Percentiles rank a stretch among this genome's conserved stretches.
Evolutionary conservation across 2,113 vertebrate species (phyloP).

Genomic region (Puffinus mauretanicus): DNA sequence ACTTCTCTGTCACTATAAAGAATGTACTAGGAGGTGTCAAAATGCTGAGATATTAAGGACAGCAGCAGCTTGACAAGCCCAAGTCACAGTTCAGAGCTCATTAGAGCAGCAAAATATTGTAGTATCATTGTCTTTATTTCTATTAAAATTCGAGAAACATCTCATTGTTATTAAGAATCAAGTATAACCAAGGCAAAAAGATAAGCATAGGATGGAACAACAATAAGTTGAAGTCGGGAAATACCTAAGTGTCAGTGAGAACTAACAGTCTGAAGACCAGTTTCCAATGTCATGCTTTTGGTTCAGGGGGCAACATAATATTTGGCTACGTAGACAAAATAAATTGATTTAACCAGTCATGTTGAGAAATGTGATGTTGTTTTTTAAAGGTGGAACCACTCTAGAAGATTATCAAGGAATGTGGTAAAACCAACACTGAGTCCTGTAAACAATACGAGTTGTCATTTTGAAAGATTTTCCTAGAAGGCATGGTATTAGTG

Average conservation of each 20-base stretch:
- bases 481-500: background rate
- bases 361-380: background rate
- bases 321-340: background rate
- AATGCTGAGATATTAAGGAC: background rate
- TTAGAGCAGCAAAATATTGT: background rate
- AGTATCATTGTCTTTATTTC: background rate
- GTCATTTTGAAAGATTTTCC: background rate
- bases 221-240: background rate
- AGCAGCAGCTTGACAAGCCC: background rate
- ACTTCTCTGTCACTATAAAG: background rate
- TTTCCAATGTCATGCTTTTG: background rate
- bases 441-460: background rate
- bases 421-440: background rate
- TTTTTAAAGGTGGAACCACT: background rate
- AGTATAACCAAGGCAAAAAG: background rate
- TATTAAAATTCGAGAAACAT: background rate
- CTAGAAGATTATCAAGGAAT: background rate
- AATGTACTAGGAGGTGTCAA: background rate
- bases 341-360: background rate
- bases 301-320: background rate
- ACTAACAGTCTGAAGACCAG: background rate
- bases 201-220: background rate
- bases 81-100: background rate
- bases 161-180: background rate
- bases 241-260: background rate